Percentiles rank a stretch among this genome's conserved stretches.
Conservation (phyloP, 2,113 vertebrate species). For the Phylloscopus trochilus region DNA sequence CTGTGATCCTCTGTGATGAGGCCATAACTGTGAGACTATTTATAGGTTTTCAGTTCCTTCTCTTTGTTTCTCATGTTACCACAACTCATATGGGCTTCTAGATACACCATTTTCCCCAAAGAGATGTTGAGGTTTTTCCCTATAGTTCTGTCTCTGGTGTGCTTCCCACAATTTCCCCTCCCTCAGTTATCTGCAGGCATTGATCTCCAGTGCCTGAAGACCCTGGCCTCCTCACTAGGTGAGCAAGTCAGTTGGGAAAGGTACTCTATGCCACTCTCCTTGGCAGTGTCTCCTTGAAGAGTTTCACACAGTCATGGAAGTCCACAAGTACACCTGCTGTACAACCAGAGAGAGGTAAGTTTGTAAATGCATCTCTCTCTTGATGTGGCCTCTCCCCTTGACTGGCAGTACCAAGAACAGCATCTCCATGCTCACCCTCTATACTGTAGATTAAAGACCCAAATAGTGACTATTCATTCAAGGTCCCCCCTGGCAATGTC, state of each 20-base stretch:
- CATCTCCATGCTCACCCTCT: not conserved
- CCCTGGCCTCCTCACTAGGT: not conserved
- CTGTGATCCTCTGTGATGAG: not conserved
- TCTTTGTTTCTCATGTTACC: not conserved
- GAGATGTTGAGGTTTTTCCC: not conserved
- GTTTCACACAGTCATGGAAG: accelerated
- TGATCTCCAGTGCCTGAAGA: not conserved
- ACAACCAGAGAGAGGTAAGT: too few species aligned
- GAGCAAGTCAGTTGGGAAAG: not conserved
- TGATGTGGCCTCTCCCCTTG: not conserved
- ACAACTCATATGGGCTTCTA: not conserved
- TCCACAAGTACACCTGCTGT: not conserved
- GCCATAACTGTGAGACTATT: not conserved
- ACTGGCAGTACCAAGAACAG: not conserved
- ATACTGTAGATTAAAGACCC: not conserved
- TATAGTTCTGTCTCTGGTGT: not conserved
- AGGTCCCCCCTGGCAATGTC: not conserved
- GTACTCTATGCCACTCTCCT: not conserved
- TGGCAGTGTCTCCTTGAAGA: not conserved
- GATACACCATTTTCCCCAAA: not conserved
- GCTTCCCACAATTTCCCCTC: not conserved
- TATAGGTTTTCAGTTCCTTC: not conserved
- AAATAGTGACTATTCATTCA: not conserved
- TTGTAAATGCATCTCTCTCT: not conserved
- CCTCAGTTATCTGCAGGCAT: not conserved